A percentile compares a stretch with the other conserved stretches of the same genome.
These are phyloP conservation scores for Torymus tubicola DNA, from an alignment of 2,888 invertebrate species.

Conservation along the genomic window DNA sequence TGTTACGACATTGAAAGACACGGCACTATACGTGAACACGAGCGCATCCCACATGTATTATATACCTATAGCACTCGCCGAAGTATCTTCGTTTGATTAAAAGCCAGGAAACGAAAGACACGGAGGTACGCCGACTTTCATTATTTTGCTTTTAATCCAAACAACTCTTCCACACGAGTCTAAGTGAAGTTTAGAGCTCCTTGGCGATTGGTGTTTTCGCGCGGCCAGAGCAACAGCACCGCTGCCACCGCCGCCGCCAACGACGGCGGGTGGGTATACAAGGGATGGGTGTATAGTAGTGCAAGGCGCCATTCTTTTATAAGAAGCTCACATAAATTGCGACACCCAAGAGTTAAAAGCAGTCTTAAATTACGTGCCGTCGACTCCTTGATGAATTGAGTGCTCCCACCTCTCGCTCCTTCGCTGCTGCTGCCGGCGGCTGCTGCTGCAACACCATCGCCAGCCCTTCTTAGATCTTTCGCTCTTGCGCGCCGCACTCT, in stretches of 20 bases:
- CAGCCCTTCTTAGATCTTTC: slow-evolving; percentile 54
- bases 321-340: slow-evolving; percentile 77
- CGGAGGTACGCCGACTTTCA: not conserved
- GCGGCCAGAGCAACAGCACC: not conserved
- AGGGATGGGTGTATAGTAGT: slow-evolving; percentile 61
- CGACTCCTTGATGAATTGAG: slow-evolving; percentile 77
- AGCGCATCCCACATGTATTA: not conserved
- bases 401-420: slow-evolving; percentile 69
- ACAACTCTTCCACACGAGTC: slow-evolving; percentile 52
- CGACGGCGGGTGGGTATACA: not conserved
- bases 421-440: slow-evolving; percentile 48
- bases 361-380: slow-evolving; percentile 76
- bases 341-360: slow-evolving; percentile 77
- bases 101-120: slow-evolving; percentile 3
- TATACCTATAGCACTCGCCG: not conserved
- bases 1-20: not conserved
- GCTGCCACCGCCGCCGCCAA: no score
- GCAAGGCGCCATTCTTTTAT: slow-evolving; percentile 75
- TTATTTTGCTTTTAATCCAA: slow-evolving; percentile 49
- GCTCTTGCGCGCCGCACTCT: slow-evolving; percentile 3
- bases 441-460: no score
- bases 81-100: slow-evolving; percentile 47
- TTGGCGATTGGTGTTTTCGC: slow-evolving; percentile 47
- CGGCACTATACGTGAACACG: no score
- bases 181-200: slow-evolving; percentile 41